Base-by-base conservation (phyloP, 2,888 invertebrate genomes). In the Eurytoma adleriae region DNA sequence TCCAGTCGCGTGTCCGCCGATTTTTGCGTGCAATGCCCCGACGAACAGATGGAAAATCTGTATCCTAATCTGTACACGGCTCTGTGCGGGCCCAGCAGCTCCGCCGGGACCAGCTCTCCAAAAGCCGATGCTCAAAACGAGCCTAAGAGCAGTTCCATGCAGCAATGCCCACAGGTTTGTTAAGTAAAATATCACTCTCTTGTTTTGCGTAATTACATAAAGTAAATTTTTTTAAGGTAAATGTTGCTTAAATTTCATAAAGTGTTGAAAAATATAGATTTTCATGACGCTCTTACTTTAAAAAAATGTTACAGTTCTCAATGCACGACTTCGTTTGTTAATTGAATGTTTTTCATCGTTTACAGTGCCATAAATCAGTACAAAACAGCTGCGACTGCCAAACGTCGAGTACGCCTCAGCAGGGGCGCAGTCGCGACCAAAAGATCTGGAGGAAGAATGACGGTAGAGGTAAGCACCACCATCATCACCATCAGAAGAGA, bases 11-110 rank as follows among this genome's bases (percentile, higher is more conserved):
- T 40, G 7, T 40, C 40, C 40, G 59, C 40, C 18, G 88, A 89
- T 69, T 82, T 84, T 3, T 85, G 85, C 12, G 83, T 86, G 5
- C 89, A 89, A 77, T 87, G 82, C 56, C 84, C 88, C 20, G 87
- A 87, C 7, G 85, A 86, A 1, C 59, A 79, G 16, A 67, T 74
- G 66, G 54, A 62, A 27, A 79, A 40, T 14, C 14, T 52, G 20
- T 79, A 76, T 69, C 79, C 81, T 5, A 24, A n/a, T 7, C 18
- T 81, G 12, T 81, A 81, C 52, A 75, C 40, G 13, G 56, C 16
- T 1, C 14, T 78, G 5, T 77, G 79, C 50, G 59, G 72, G 18
- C n/a, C 76, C 2, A 62, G 62, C 18, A 18, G 56, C 2, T 54
- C 77, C 18, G 27, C 59, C 2, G 70, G 52, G 30, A 16, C 12